phyloP scores from a whole-genome alignment of 2,113 vertebrate genomes.

The Candoia aspera region DNA sequence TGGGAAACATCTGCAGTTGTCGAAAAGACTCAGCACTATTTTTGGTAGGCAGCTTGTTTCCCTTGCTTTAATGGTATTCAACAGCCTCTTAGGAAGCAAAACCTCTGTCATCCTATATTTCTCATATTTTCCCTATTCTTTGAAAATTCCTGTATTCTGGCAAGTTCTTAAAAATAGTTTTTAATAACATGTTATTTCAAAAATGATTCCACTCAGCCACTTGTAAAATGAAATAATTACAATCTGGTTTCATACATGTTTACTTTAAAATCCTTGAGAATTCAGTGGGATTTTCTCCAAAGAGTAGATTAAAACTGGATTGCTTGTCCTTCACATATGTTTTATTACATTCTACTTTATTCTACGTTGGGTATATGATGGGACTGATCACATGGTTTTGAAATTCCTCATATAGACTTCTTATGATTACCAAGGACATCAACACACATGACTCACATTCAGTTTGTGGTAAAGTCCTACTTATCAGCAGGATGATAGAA shows the following conservation, averaged over 20 bases:
- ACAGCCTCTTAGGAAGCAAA: fast-evolving
- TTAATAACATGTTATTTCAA: not conserved
- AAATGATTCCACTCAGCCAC: not conserved
- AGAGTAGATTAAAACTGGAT: not conserved
- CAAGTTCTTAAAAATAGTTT: not conserved
- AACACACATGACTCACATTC: not conserved
- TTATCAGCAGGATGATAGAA: not conserved
- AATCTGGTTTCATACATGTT: not conserved
- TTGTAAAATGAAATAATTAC: conserved; percentile 4
- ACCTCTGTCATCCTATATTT: fast-evolving
- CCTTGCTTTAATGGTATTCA: conserved; percentile 5
- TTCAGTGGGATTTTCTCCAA: not conserved
- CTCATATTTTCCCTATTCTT: not conserved
- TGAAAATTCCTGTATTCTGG: not conserved
- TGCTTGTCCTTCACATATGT: not conserved
- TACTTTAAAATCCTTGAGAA: not conserved
- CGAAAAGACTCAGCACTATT: not conserved
- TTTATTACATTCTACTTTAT: not conserved
- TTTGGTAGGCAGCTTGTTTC: conserved; percentile 1
- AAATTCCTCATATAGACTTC: not conserved
- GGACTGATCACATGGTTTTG: not conserved
- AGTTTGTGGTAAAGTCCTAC: not conserved
- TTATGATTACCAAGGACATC: not conserved
- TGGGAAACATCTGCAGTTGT: not conserved
- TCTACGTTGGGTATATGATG: not conserved